Evolutionary conservation across 92 coral and sea anemone species (phyloP).

Genomic region (Chrysogorgia sp.): DNA sequence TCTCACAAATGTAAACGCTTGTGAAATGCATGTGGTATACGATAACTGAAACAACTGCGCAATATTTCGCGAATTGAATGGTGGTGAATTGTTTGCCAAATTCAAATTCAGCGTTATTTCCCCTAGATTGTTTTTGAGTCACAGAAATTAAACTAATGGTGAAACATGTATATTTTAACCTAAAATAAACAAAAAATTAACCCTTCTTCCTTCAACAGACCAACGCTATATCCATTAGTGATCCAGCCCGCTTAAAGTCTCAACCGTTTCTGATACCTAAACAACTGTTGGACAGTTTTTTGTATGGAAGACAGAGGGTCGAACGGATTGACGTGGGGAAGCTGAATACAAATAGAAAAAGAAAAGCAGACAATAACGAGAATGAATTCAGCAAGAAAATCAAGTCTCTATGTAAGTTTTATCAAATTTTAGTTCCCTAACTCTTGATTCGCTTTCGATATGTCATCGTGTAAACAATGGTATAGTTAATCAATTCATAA

Average conservation of each 20-base stretch:
- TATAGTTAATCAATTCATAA: constrained; percentile 25
- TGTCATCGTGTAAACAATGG: constrained; percentile 12
- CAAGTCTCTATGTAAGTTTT: constrained; percentile 30
- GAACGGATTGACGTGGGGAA: constrained; percentile 13
- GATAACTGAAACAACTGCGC: no score
- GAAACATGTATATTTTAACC: background rate
- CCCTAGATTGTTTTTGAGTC: no score
- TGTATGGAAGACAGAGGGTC: constrained; percentile 12
- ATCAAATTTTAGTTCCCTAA: background rate
- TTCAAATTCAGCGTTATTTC: no score
- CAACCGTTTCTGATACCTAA: constrained; percentile 13
- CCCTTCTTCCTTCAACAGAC: constrained; percentile 3
- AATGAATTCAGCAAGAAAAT: constrained; percentile 2
- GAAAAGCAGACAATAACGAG: background rate
- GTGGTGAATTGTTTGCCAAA: no score
- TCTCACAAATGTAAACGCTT: no score
- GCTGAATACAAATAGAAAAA: background rate
- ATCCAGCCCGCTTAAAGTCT: background rate
- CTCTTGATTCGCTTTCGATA: background rate
- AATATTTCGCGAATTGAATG: no score
- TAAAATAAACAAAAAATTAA: background rate
- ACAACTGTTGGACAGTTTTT: constrained; percentile 30
- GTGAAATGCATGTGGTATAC: no score
- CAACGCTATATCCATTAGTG: background rate
- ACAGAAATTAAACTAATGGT: no score